Percentiles rank a stretch among this genome's conserved stretches.
Conservation (phyloP, 2,113 vertebrate genomes). For the Pedetes capensis region DNA sequence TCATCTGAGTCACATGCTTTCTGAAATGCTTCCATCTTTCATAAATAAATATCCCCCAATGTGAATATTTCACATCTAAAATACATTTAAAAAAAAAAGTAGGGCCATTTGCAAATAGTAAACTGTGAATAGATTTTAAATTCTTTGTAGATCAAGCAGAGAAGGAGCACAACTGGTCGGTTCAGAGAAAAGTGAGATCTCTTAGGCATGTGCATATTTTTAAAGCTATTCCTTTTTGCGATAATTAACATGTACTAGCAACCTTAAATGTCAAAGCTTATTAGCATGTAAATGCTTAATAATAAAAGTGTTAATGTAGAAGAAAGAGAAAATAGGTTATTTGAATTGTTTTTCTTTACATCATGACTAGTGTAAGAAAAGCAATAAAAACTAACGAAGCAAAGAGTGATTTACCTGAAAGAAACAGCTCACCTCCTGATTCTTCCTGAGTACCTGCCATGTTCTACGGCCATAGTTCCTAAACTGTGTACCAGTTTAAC, state of each 20-base stretch:
- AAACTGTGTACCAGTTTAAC: neutral
- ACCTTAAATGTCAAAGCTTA: neutral
- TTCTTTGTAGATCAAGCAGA: neutral
- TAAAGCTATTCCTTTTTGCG: neutral
- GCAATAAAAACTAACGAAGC: neutral
- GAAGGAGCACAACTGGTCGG: neutral
- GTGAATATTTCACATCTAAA: conserved; percentile 29
- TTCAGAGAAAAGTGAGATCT: neutral
- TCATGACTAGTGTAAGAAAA: neutral
- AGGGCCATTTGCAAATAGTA: neutral
- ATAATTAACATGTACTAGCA: neutral
- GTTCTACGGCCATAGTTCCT: neutral
- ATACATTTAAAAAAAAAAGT: conserved; percentile 8
- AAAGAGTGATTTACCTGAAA: neutral
- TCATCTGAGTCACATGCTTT: neutral
- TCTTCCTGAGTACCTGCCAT: neutral
- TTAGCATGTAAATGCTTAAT: neutral
- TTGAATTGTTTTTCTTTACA: conserved; percentile 26
- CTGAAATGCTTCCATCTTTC: conserved; percentile 18
- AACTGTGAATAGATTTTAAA: conserved; percentile 47
- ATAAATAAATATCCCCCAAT: conserved; percentile 34
- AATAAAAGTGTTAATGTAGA: neutral
- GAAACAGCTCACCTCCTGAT: neutral
- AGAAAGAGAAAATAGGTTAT: neutral
- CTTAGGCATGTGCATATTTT: neutral